Evolutionary conservation across 2,113 vertebrate genomes (phyloP).

Genomic region (Symphodus melops): DNA sequence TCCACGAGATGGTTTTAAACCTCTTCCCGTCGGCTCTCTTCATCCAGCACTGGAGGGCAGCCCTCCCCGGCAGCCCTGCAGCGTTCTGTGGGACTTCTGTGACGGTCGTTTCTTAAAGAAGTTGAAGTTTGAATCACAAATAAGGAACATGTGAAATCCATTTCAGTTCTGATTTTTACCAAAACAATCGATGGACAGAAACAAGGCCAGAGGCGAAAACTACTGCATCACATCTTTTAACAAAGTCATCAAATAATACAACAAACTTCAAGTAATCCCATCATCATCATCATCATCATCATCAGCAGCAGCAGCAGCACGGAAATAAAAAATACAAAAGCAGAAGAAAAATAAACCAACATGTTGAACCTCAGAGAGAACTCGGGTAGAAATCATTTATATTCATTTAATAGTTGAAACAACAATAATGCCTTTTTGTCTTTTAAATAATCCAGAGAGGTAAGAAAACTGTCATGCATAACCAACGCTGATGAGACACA

Average conservation of each 20-base stretch:
- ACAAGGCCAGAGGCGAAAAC: constrained; percentile 35
- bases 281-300: constrained; percentile 47
- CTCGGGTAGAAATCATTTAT: constrained; percentile 51
- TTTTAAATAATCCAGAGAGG: constrained; percentile 62
- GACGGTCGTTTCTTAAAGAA: too few species aligned
- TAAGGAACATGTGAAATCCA: too few species aligned
- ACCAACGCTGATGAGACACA: constrained; percentile 70
- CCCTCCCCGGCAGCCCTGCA: too few species aligned
- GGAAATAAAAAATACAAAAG: constrained; percentile 60
- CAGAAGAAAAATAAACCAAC: constrained; percentile 50
- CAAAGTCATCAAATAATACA: constrained; percentile 61
- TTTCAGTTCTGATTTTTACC: too few species aligned
- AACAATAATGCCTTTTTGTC: constrained; percentile 70
- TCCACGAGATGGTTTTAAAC: too few species aligned
- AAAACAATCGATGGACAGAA: constrained; percentile 15
- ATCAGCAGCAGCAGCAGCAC: constrained; percentile 14
- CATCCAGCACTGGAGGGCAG: too few species aligned
- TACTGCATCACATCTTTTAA: constrained; percentile 60
- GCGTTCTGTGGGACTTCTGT: too few species aligned
- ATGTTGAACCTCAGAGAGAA: constrained; percentile 52
- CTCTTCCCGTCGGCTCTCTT: too few species aligned
- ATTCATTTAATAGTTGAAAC: constrained; percentile 66
- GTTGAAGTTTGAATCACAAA: too few species aligned
- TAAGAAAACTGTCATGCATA: constrained; percentile 80
- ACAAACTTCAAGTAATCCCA: constrained; percentile 80